These are phyloP conservation scores for Halisarca cf. caerulea DNA, from an alignment of 37 sponge, comb jelly and placozoan species.

Conservation along the genomic window DNA sequence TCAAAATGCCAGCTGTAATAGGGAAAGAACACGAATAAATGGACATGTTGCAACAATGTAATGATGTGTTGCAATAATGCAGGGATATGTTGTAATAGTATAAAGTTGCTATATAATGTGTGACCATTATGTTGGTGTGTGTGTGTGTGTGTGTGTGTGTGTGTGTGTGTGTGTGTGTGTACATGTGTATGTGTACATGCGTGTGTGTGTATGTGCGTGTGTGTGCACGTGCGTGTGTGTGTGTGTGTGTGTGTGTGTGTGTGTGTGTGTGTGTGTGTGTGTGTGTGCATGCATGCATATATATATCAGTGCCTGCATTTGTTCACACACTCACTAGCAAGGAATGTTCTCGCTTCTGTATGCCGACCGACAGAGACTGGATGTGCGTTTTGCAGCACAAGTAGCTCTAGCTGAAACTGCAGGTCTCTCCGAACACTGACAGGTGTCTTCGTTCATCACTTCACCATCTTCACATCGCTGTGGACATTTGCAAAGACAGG, in stretches of 20 bases:
- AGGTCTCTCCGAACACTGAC: not conserved
- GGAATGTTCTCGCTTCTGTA: too few relatives aligned
- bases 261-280: slow-evolving; percentile 10
- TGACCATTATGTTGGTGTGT: not conserved
- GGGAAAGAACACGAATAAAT: too few relatives aligned
- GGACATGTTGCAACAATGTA: too few relatives aligned
- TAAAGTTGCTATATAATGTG: not conserved
- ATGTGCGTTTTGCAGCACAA: too few relatives aligned
- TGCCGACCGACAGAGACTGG: too few relatives aligned
- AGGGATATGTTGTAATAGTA: not conserved
- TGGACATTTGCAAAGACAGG: not conserved
- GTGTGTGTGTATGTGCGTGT: slow-evolving; percentile 17
- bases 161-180: not conserved
- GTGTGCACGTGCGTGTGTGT: slow-evolving; percentile 2
- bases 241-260: slow-evolving; percentile 26
- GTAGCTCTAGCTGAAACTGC: too few relatives aligned
- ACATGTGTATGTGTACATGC: not conserved
- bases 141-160: slow-evolving; percentile 21
- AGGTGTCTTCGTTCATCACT: not conserved
- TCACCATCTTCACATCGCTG: not conserved
- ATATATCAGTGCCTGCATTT: not conserved
- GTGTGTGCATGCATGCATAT: slow-evolving; percentile 3
- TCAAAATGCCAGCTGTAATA: not conserved
- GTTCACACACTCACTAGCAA: not conserved
- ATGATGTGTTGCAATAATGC: too few relatives aligned